Base-by-base conservation (phyloP, 2,113 vertebrate genomes). In the Nestor notabilis region DNA sequence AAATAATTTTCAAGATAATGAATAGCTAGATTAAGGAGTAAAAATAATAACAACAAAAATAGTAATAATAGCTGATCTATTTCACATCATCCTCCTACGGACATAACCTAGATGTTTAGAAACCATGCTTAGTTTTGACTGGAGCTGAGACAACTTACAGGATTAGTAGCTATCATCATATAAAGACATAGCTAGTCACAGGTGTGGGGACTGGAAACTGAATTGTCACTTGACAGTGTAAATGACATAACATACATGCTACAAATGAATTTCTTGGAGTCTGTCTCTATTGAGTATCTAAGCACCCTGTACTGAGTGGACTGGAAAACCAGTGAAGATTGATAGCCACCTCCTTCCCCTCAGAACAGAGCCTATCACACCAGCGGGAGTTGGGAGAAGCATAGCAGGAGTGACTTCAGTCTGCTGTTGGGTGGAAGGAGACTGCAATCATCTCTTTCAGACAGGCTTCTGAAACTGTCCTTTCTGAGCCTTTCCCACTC, bases 121-220 rank as follows among this genome's bases (percentile, higher is more conserved):
- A 69, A 4, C 24, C 33, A 10, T 41, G 24, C 9, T 81, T 44
- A 33, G 17, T 61, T 83, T 91, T 68, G 37, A 20, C 37, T 44
- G 24, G 25, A 63, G 52, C 68, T 93, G 63, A 58, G 80, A 49
- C 14, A 77, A 43, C 8, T 72, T 72, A 46, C 28, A 90, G 7
- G 7, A 28, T 10, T 28, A 58, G 5, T 13, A 55, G 9, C 7
- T 64, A 14, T 46, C 16, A 5, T 52, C 39, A 27, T 74, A 64
- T 33, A 49, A 77, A 87, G 49, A 55, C 33, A 46, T 14, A 69
- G 31, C 12, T 28, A 58, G 39, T 64, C 39, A 72, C 18, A 60
- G 33, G 12, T 0, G 0, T 18, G 13, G 14, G 11, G 29, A n/a
- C 56, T 80, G 47, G 33, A 63, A 70, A 11, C 18, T 79, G 28